phyloP scores from a whole-genome alignment of 2,888 invertebrate genomes.

The Furcula furcula region DNA sequence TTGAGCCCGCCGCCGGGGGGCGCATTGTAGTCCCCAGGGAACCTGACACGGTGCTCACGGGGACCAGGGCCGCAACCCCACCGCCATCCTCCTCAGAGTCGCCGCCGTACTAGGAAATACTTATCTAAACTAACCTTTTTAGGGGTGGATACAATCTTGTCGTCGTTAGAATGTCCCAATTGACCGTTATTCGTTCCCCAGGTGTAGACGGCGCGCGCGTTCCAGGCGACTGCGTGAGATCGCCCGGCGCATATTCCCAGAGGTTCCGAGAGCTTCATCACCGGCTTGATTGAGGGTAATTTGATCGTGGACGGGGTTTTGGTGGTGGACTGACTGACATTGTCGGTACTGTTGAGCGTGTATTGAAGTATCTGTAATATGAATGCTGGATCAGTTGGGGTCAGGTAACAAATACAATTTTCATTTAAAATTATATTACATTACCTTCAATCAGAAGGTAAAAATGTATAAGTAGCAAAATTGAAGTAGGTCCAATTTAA shows the following conservation, averaged over 20 bases:
- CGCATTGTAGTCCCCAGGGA: too few species aligned
- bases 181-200: constrained; percentile 94
- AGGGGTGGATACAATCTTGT: constrained; percentile 66
- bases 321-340: constrained; percentile 52
- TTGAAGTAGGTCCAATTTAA: too few species aligned
- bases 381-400: too few species aligned
- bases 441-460: too few species aligned
- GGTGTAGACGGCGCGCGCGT: constrained; percentile 83
- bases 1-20: too few species aligned
- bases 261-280: constrained; percentile 57
- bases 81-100: too few species aligned
- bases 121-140: constrained; percentile 59
- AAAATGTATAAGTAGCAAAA: too few species aligned
- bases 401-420: too few species aligned
- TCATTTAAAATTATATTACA: too few species aligned
- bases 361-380: constrained; percentile 63
- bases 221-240: constrained; percentile 87
- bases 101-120: too few species aligned
- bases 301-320: constrained; percentile 59
- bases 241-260: constrained; percentile 85
- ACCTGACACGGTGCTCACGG: too few species aligned
- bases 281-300: constrained; percentile 51
- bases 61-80: too few species aligned
- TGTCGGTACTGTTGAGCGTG: constrained; percentile 56
- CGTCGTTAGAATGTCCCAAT: constrained; percentile 84